Evolutionary conservation across 1,140 invertebrate genomes (phyloP).

Genomic region (Drosophila sproati): DNA sequence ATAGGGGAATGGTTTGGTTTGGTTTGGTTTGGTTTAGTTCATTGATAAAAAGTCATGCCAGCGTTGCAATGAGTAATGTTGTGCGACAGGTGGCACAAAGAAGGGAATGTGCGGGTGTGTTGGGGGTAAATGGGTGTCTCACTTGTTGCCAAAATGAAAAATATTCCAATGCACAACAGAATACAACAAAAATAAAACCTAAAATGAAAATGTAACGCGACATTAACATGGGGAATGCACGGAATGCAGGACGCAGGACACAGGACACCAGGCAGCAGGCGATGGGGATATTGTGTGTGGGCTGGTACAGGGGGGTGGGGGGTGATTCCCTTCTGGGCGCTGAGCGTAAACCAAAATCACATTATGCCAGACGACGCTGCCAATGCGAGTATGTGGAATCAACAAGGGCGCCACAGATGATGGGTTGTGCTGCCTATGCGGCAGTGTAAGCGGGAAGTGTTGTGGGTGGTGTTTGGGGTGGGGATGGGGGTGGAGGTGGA

Average conservation of each 20-base stretch:
- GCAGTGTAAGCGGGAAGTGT: no score
- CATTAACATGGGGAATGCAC: constrained; percentile 27
- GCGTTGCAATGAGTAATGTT: constrained; percentile 15
- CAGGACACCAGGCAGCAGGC: neutral
- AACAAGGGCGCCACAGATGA: constrained; percentile 1
- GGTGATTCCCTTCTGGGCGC: neutral
- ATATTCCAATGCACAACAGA: constrained; percentile 53
- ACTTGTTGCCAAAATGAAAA: constrained; percentile 66
- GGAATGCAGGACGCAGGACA: neutral
- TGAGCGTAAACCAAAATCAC: constrained; percentile 67
- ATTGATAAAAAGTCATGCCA: constrained; percentile 31
- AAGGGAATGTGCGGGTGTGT: neutral
- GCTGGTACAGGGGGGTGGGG: no score
- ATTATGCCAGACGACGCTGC: constrained; percentile 47
- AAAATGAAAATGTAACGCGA: constrained; percentile 31
- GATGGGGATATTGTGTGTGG: no score
- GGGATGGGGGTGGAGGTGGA: neutral
- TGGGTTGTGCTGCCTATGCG: no score
- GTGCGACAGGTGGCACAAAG: constrained; percentile 9
- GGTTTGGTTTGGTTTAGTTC: constrained; percentile 3
- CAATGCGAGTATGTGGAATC: constrained; percentile 36
- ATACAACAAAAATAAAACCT: constrained; percentile 9
- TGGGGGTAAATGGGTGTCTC: neutral
- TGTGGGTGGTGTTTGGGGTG: neutral
- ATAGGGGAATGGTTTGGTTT: neutral